A percentile compares a stretch with the other conserved stretches of the same genome.
Conservation (phyloP, 2,888 invertebrate species). For the Trachelus stipa region DNA sequence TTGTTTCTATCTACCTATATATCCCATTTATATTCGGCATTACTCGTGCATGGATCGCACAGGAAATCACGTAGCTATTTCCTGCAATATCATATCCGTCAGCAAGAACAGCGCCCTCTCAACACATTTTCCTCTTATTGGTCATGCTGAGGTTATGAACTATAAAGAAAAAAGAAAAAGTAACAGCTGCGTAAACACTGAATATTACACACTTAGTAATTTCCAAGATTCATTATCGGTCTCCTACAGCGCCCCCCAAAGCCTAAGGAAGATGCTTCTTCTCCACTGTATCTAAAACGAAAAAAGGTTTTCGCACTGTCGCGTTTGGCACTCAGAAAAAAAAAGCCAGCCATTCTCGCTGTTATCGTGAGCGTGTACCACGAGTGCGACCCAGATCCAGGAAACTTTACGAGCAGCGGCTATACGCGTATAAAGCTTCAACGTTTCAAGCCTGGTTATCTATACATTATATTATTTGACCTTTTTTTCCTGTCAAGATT, state of each 20-base stretch:
- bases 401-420: background rate
- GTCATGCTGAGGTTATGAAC: background rate
- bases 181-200: background rate
- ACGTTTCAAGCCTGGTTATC: background rate
- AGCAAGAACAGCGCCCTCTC: conserved; percentile 15
- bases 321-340: background rate
- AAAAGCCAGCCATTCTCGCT: background rate
- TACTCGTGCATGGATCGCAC: conserved; percentile 53
- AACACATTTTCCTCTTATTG: background rate
- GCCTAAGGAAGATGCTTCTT: background rate
- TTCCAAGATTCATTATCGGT: background rate
- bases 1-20: conserved; percentile 29
- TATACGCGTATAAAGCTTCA: background rate
- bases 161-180: background rate
- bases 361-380: background rate
- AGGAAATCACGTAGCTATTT: conserved; percentile 58
- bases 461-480: background rate
- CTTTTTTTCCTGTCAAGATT: background rate
- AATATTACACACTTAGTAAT: background rate
- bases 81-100: conserved; percentile 60
- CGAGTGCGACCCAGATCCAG: conserved; percentile 1
- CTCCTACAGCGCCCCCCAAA: background rate
- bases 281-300: background rate
- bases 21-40: conserved; percentile 57
- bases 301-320: background rate